Evolutionary conservation across 2,797 vertebrate genomes (phyloP).

Genomic region (Sebastes itinus): DNA sequence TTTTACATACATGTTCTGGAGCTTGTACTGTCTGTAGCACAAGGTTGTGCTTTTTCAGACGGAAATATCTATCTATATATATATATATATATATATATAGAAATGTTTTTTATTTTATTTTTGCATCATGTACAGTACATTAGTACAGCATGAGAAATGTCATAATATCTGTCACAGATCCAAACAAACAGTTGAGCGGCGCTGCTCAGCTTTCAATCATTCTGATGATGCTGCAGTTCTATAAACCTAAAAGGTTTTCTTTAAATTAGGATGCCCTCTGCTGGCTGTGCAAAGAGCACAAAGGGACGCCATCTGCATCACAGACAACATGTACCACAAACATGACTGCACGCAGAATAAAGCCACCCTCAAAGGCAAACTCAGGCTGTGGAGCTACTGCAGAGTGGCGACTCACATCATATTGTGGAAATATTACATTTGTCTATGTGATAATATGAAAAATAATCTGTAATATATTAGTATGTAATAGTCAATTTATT

Average conservation of each 20-base stretch:
- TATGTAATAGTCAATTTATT: no score
- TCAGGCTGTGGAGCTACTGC: not conserved
- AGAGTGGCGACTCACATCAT: not conserved
- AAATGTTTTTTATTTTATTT: not conserved
- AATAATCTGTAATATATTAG: not conserved
- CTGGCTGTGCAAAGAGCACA: conserved; percentile 39
- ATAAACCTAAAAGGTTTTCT: not conserved
- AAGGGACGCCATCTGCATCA: not conserved
- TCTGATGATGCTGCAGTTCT: not conserved
- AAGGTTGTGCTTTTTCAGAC: not conserved
- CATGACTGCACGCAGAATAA: not conserved
- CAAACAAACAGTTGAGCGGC: not conserved
- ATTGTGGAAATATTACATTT: not conserved
- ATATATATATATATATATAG: accelerated
- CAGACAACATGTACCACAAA: not conserved
- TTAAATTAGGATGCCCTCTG: conserved; percentile 54
- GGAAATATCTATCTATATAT: not conserved
- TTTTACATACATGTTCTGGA: not conserved
- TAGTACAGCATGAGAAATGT: not conserved
- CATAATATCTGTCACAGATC: not conserved
- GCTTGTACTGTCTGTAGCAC: not conserved
- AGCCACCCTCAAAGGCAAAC: not conserved
- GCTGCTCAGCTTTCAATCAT: conserved; percentile 1
- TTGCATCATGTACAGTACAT: not conserved
- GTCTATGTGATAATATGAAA: not conserved